These are phyloP conservation scores for Eustalomyia histrio DNA, from an alignment of 2,888 invertebrate species.

Conservation along the genomic window DNA sequence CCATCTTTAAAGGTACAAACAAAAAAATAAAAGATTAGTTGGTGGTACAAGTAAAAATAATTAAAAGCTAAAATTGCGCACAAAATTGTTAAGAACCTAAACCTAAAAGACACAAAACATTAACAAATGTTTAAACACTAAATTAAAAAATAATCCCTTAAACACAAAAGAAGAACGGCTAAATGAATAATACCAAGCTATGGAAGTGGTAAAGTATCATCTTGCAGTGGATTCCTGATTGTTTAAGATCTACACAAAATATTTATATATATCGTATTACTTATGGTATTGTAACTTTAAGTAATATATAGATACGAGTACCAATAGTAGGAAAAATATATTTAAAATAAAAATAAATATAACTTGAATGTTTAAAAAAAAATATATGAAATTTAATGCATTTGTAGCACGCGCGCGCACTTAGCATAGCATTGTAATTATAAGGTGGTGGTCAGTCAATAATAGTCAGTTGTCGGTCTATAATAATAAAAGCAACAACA, in stretches of 20 bases:
- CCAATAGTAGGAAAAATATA: constrained; percentile 9
- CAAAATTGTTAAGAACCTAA: neutral
- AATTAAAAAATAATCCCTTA: constrained; percentile 66
- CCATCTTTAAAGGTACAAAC: neutral
- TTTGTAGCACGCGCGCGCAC: constrained; percentile 60
- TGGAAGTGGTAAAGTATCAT: neutral
- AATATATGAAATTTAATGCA: constrained; percentile 53
- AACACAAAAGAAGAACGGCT: neutral
- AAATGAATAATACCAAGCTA: neutral
- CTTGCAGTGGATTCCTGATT: constrained; percentile 15
- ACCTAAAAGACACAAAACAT: constrained; percentile 11
- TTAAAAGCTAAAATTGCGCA: constrained; percentile 62
- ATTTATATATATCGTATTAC: too few species aligned
- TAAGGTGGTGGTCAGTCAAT: constrained; percentile 61
- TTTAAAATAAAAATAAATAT: constrained; percentile 32
- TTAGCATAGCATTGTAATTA: constrained; percentile 60
- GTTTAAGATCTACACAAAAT: constrained; percentile 10
- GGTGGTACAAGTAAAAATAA: constrained; percentile 54
- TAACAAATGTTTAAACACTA: constrained; percentile 51
- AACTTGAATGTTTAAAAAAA: neutral
- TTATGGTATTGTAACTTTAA: neutral
- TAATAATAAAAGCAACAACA: constrained; percentile 42
- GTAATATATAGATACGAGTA: neutral
- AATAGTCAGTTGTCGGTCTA: constrained; percentile 55
- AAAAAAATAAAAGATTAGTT: constrained; percentile 6